Evolutionary conservation across 1,140 invertebrate species (phyloP).

Genomic region (Lineus longissimus): DNA sequence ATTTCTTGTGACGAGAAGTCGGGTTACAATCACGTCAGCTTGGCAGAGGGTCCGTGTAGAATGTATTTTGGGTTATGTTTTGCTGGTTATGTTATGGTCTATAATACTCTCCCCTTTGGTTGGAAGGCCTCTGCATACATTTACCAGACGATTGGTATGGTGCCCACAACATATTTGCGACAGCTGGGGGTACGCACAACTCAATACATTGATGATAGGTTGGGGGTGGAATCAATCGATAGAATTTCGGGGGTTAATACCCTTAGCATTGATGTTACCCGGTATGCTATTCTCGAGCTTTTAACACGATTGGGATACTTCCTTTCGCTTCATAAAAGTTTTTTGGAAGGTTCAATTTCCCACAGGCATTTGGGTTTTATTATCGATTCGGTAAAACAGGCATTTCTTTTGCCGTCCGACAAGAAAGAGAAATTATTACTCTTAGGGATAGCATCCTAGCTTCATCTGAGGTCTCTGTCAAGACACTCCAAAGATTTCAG

Average conservation of each 20-base stretch:
- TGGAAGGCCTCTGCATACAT: conserved; percentile 22
- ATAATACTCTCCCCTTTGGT: conserved; percentile 20
- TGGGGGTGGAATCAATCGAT: background rate
- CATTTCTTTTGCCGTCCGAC: conserved; percentile 15
- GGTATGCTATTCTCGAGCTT: background rate
- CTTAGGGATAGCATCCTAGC: conserved; percentile 13
- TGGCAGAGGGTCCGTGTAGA: background rate
- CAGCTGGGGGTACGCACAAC: conserved; percentile 7
- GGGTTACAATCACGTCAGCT: conserved; percentile 2
- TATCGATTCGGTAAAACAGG: conserved; percentile 15
- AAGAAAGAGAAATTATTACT: conserved; percentile 15
- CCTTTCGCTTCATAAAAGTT: conserved; percentile 6
- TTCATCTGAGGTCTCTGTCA: background rate
- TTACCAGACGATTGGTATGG: conserved; percentile 16
- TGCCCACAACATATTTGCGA: conserved; percentile 19
- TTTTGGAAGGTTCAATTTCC: conserved; percentile 3
- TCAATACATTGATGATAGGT: conserved; percentile 22
- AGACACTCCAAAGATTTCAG: conserved; percentile 16
- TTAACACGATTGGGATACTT: conserved; percentile 1
- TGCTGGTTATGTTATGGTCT: conserved; percentile 12
- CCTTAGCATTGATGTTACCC: background rate
- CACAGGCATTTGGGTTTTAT: conserved; percentile 17
- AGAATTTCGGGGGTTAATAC: background rate
- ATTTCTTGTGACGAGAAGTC: conserved; percentile 15
- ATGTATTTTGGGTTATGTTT: background rate